phyloP scores from a whole-genome alignment of 2,113 vertebrate species.

The Odontesthes bonariensis region DNA sequence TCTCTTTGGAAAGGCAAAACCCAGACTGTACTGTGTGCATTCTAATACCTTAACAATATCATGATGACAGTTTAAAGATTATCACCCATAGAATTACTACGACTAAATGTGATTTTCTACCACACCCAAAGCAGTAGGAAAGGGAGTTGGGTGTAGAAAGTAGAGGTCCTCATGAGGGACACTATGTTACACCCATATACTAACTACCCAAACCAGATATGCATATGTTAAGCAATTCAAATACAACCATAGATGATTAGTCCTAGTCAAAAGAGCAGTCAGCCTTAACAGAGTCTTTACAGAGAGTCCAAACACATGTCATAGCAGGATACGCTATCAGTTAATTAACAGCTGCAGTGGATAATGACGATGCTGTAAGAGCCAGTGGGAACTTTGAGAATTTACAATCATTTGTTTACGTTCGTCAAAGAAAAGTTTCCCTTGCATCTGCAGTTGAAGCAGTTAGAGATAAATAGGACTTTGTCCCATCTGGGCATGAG shows the following conservation, averaged over 20 bases:
- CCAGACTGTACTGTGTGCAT: not conserved
- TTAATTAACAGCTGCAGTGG: constrained; percentile 1
- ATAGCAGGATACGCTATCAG: not conserved
- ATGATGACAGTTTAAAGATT: not conserved
- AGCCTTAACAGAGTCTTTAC: not conserved
- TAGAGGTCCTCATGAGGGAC: not conserved
- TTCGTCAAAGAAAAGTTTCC: not conserved
- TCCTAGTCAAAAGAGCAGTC: not conserved
- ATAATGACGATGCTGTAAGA: not conserved
- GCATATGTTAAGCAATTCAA: not conserved
- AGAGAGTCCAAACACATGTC: not conserved
- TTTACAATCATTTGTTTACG: not conserved
- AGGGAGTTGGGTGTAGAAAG: not conserved
- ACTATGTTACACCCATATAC: not conserved
- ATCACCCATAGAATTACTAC: not conserved
- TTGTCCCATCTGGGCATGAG: not conserved
- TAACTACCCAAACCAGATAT: not conserved
- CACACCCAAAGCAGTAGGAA: not conserved
- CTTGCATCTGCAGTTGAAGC: not conserved
- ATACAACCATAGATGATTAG: not conserved
- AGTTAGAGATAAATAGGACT: not conserved
- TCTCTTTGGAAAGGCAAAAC: not conserved
- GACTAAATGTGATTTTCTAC: not conserved
- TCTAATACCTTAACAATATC: not conserved
- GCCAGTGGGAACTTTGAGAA: not conserved